Evolutionary conservation across 2,113 vertebrate genomes (phyloP), one percentile per base, ranked within the genome.

Genomic region (Erythrocercus mccallii): DNA sequence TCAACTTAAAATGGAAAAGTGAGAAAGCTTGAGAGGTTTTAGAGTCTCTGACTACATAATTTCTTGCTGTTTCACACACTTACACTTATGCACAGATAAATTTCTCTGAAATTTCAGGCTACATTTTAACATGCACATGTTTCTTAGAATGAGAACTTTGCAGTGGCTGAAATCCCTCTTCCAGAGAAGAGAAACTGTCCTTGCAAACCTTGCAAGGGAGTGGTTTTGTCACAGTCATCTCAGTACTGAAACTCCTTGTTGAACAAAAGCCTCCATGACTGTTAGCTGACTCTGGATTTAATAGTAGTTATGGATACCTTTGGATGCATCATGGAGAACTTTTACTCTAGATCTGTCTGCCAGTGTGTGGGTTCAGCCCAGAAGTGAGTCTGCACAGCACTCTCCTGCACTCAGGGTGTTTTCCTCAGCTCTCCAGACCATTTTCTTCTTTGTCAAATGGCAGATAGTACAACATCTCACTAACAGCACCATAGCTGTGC

Each of bases 1-100:
- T 76, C 42, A 77, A 65, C 70, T 92, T 94, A 77, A 50, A 82
- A 56, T 35, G 42, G 66, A 76, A 91, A 95, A 92, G 57, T 4
- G 25, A 91, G 77, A 91, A 95, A 89, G 45, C 57, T 80, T 91
- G 84, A 73, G 89, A 95, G 70, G 62, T 65, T 95, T 94, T 35
- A 38, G 35, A 33, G 73, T 82, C 50, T 94, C 38, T 47, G 15
- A 81, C 35, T 87, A 45, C 1, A 0, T 48, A 16, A 90, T 92
- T 90, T 66, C 66, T 70, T 90, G 17, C n/a, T 80, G 45, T 94
- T 95, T 95, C 71, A 87, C 80, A 78, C 33, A 45, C 87, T 65
- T 91, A 38, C 1, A 8, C 31, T 72, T 60, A 47, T 1, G 28
- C 48, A 82, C 54, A 94, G 37, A 70, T 30, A 69, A 79, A 48